Base-by-base conservation (phyloP, 2,797 vertebrate species). In the Paratrypauchen microcephalus region DNA sequence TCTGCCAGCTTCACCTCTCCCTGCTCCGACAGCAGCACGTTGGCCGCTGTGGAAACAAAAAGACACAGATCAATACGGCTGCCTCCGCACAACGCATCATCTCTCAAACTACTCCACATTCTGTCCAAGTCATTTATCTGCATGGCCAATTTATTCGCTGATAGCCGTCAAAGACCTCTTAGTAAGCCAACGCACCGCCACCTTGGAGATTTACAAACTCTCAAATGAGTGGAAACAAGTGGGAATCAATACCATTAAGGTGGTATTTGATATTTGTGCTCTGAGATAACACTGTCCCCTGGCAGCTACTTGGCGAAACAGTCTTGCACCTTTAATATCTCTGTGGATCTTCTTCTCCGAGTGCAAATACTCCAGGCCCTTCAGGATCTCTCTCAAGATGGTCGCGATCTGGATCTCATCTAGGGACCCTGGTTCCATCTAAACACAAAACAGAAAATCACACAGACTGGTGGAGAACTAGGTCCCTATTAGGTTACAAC, bases 311-410 rank as follows among this genome's bases (percentile, higher is more conserved):
- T 62, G 56, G 23, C 19, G 15, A 39, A 39, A 32, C 19, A 16
- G 24, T 28, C 52, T 2, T 66, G 57, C 83, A 94, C 98, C 98
- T 96, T 99, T 99, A 88, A 99, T 99, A 76, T 99, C 98, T 89
- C 98, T 89, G 87, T 99, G 98, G 86, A 99, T 99, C 92, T 99
- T 99, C 93, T 98, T 99, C 93, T 99, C 98, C 0, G 97, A 98
- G 91, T 99, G 97, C 73, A 99, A 93, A 78, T 99, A 99, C 91
- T 99, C 97, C 0, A 99, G 94, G 68, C 97, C 97, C 93, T 99
- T 99, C 32, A 99, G 93, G 81, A 99, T 99, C 85, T 99, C 98
- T 84, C 97, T 93, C 78, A 99, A 89, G 89, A 99, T 97, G 2
- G 98, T 99, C 71, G 98, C 97, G 36, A 99, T 99, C 89, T 99